Base-by-base conservation (phyloP, 2,113 vertebrate genomes). In the Epinephelus fuscoguttatus region DNA sequence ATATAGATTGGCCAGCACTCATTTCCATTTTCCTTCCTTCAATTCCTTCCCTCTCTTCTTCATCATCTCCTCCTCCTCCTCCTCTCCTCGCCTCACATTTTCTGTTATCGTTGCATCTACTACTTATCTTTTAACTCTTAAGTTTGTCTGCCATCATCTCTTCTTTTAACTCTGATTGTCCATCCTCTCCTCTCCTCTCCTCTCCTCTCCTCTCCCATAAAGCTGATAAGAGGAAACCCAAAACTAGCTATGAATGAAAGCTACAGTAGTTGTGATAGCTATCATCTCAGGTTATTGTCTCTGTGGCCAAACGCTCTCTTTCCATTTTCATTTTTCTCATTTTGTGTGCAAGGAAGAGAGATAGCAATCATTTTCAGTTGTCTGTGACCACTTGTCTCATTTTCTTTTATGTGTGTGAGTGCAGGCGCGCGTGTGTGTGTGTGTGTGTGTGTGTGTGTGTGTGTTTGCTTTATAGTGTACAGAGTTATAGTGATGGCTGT, bases 11-110 rank as follows among this genome's bases (percentile, higher is more conserved):
- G 79, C 74, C 33, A 30, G 64, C 70, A 67, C 89, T 92, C 89
- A 94, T 94, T 94, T 93, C 90, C 90, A 94, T 94, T 92, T 93
- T 86, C 84, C 88, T 88, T 73, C 62, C 70, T 80, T 84, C 76
- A 49, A 11, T 83, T 81, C 84, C 78, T 82, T 84, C 57, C 63
- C 69, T 81, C 78, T 70, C 33, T 59, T 25, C 70, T 68, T 50
- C 62, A 23, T 69, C 67, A 27, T 69, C 67, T 37, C 61, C 71
- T 72, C 55, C 73, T 72, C 55, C 73, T 82, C 30, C 50, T 53
- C 67, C 76, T 83, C 59, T 49, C 50, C 11, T 45, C 9, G 2
- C 42, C 49, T 37, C 74, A 59, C 6, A 49, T 23, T 59, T 56
- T 40, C 50, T 49, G 42, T n/a, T 0, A 18, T 75, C 33, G 72